A percentile compares a stretch with the other conserved stretches of the same genome.
Evolutionary conservation across 2,113 vertebrate species (phyloP).

Genomic region (Procavia capensis): DNA sequence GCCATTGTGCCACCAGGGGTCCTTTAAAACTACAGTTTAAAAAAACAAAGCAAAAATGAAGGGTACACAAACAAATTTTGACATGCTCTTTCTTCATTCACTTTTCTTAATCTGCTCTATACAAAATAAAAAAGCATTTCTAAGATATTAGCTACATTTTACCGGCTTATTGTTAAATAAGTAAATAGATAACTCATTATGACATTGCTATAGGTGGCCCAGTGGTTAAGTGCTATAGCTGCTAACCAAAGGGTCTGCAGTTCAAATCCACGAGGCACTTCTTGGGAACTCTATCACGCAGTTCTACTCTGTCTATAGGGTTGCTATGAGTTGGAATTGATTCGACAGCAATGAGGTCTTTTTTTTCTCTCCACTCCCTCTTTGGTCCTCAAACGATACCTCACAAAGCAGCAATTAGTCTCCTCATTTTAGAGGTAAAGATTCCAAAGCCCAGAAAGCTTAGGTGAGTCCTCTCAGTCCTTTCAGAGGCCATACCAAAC

Average conservation of each 20-base stretch:
- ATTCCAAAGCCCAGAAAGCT: not conserved
- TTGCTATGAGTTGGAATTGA: too few species aligned
- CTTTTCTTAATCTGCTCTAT: slow-evolving; percentile 32
- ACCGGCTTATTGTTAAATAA: not conserved
- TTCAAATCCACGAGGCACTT: too few species aligned
- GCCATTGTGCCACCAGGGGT: too few species aligned
- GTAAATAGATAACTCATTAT: not conserved
- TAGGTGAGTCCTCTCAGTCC: not conserved
- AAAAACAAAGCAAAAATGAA: not conserved
- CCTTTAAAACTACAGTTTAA: too few species aligned
- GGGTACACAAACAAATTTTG: not conserved
- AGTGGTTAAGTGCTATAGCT: too few species aligned
- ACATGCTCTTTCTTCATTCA: slow-evolving; percentile 41
- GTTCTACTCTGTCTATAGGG: too few species aligned
- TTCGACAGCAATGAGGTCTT: too few species aligned
- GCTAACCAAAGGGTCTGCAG: too few species aligned
- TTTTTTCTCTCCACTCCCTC: not conserved
- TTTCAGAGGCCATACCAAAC: not conserved
- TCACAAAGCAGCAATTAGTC: not conserved
- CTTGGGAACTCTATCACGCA: too few species aligned
- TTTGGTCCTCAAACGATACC: not conserved
- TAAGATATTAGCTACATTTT: not conserved
- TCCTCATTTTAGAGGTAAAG: not conserved
- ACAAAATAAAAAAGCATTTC: not conserved
- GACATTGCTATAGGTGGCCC: not conserved